Conservation (phyloP, 2,797 vertebrate genomes). For the Chiloscyllium punctatum region DNA sequence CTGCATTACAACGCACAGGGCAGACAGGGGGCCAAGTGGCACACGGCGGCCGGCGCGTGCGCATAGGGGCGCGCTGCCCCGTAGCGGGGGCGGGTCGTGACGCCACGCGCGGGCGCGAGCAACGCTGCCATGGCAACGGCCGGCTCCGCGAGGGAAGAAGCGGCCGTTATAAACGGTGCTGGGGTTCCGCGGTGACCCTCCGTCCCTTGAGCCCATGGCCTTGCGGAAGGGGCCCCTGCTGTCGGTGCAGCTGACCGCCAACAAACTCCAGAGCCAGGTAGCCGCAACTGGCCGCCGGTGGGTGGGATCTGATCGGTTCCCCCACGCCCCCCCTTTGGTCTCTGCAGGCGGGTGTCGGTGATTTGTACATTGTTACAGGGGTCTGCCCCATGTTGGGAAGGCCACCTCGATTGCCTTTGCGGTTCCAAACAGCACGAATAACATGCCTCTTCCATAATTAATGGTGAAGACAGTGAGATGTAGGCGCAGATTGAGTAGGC, state of each 20-base stretch:
- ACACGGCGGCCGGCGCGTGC: too few relatives aligned
- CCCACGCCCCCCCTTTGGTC: too few relatives aligned
- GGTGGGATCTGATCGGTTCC: too few relatives aligned
- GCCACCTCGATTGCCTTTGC: not conserved
- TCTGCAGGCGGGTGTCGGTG: not conserved
- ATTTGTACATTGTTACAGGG: too few relatives aligned
- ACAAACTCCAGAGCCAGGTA: conserved; percentile 43
- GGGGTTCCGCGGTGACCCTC: too few relatives aligned
- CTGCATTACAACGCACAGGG: too few relatives aligned
- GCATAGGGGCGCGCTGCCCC: too few relatives aligned
- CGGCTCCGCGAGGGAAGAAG: not conserved
- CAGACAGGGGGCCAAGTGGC: too few relatives aligned
- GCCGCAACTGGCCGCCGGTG: not conserved
- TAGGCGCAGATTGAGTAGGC: too few relatives aligned
- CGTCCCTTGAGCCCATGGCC: not conserved
- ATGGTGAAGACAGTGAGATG: too few relatives aligned
- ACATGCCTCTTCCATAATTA: not conserved
- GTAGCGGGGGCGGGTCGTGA: not conserved
- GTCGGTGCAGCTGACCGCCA: conserved; percentile 33
- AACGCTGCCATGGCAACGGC: not conserved
- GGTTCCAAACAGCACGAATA: not conserved
- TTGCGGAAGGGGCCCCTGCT: conserved; percentile 41
- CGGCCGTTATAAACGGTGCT: not conserved
- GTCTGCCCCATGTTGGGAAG: not conserved
- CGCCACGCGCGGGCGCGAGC: not conserved